phyloP scores from a whole-genome alignment of 1,140 invertebrate species.

The Hirudo medicinalis region DNA sequence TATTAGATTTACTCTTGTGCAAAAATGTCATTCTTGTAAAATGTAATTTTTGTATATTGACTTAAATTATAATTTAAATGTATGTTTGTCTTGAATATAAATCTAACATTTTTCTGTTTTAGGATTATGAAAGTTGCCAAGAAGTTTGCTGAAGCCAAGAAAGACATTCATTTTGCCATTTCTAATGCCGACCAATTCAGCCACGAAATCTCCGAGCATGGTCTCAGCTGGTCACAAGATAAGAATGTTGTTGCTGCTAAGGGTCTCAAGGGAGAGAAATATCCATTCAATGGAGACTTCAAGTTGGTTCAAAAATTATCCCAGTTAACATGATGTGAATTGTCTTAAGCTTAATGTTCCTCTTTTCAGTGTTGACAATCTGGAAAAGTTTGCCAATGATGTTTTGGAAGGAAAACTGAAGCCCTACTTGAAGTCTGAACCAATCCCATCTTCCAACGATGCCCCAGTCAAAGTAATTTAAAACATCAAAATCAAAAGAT shows the following conservation, averaged over 20 bases:
- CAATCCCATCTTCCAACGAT: slow-evolving; percentile 71
- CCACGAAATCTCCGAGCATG: slow-evolving; percentile 68
- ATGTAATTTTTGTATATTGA: slow-evolving; percentile 6
- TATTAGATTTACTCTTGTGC: not conserved
- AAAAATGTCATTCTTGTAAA: no score
- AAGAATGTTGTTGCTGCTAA: slow-evolving; percentile 75
- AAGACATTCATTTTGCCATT: slow-evolving; percentile 69
- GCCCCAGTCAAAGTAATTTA: slow-evolving; percentile 58
- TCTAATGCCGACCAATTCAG: slow-evolving; percentile 59
- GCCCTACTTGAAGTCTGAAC: slow-evolving; percentile 87
- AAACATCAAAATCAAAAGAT: no score
- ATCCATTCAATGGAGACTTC: slow-evolving; percentile 76
- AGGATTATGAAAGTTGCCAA: slow-evolving; percentile 54
- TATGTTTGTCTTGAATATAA: not conserved
- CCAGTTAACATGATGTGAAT: not conserved
- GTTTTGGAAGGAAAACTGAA: slow-evolving; percentile 68
- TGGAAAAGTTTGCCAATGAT: slow-evolving; percentile 77
- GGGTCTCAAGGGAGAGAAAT: slow-evolving; percentile 73
- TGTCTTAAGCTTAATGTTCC: not conserved
- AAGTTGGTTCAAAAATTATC: slow-evolving; percentile 45
- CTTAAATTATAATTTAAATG: no score
- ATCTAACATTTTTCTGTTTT: not conserved
- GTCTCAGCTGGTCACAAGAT: slow-evolving; percentile 70
- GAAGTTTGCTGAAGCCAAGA: slow-evolving; percentile 51
- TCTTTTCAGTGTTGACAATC: slow-evolving; percentile 57